Conservation (phyloP, 2,888 invertebrate genomes). For the Gastrophysa polygoni region DNA sequence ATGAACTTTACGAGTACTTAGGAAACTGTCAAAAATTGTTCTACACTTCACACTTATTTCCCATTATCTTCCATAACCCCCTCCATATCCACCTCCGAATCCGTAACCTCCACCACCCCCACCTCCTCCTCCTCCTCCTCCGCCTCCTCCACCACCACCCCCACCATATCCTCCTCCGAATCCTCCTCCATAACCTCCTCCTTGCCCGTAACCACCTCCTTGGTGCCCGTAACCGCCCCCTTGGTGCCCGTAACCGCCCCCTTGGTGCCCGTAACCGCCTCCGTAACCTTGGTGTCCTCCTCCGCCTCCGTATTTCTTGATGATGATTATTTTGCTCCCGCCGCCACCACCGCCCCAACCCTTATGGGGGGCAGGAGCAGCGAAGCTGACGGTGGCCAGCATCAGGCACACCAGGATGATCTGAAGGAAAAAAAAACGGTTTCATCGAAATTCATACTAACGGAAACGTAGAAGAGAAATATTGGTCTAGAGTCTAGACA, state of each 20-base stretch:
- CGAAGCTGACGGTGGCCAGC: background rate
- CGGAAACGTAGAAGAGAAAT: no score
- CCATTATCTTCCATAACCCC: no score
- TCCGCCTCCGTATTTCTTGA: constrained; percentile 4
- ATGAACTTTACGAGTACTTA: no score
- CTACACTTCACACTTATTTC: no score
- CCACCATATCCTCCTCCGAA: background rate
- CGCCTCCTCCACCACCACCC: background rate
- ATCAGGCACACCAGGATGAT: background rate
- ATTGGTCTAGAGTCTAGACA: no score
- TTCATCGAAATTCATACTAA: no score
- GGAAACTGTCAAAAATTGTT: no score
- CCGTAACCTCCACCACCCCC: constrained; percentile 8
- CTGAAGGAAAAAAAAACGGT: background rate
- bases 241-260: no score
- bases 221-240: constrained; percentile 9
- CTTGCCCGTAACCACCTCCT: constrained; percentile 7
- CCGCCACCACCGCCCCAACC: constrained; percentile 3
- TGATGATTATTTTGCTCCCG: constrained; percentile 8
- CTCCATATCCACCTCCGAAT: no score
- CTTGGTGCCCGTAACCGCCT: background rate
- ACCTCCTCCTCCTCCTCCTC: background rate
- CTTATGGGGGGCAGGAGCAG: constrained; percentile 7
- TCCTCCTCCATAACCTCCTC: background rate
- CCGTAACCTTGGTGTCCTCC: background rate